Evolutionary conservation across 2,797 vertebrate species (phyloP), one percentile per base, ranked within the genome.

Genomic region (Glossophaga mutica): DNA sequence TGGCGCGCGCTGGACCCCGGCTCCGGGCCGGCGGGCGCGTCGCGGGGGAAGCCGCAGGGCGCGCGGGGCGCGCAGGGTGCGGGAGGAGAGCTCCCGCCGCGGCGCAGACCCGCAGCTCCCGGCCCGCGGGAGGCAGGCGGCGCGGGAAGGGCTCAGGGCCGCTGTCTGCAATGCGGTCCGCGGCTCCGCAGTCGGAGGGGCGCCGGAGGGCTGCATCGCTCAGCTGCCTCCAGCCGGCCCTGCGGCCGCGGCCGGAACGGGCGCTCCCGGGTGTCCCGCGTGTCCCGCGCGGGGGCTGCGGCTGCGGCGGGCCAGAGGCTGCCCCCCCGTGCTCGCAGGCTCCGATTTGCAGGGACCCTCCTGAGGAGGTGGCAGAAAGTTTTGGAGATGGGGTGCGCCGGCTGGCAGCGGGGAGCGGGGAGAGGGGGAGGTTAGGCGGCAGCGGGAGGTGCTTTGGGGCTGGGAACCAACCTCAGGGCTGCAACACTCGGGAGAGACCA

Each of bases 121-220:
- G 97, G 15, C 96, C 96, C 29, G 92, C 87, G 91, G 97, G 44
- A 78, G 90, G 82, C 89, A 29, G 86, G 87, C 96, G 88, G 94
- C 96, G 96, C 87, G 96, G 50, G 48, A 93, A 97, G 90, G 55
- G 90, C 86, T n/a, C 57, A 70, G 94, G 44, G 46, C 91, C 89
- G 8, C 85, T 71, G 97, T 76, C 98, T 98, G 98, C 98, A 98
- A 94, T 98, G 98, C 98, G 96, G 98, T 98, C 98, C 96, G 96
- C 97, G 88, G 97, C 94, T 83, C 98, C 97, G 98, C 98, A 98
- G 98, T 85, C 62, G 50, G 95, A 95, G 59, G 87, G 83, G 79
- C 96, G 94, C 22, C 46, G 95, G 71, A 87, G 91, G 78, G 88
- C 62, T 95, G 95, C 52, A 37, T 71, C 57, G 42, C 78, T 3